Conservation (phyloP, 2,113 vertebrate species). For the Lepidothrix coronata region DNA sequence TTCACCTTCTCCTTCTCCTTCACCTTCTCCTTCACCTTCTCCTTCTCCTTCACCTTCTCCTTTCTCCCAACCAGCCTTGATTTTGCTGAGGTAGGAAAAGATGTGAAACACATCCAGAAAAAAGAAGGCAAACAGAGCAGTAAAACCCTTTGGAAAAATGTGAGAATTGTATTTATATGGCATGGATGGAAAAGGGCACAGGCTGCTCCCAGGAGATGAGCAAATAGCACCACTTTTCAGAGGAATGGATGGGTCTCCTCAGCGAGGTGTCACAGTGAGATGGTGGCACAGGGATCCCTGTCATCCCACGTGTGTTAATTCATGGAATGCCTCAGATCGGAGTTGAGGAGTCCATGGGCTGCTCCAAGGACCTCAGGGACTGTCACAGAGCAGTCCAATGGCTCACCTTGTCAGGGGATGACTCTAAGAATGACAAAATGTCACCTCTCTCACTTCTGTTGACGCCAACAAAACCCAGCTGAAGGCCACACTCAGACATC, state of each 20-base stretch:
- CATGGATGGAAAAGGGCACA: neutral
- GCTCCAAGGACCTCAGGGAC: neutral
- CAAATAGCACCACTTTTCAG: neutral
- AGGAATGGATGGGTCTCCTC: fast-evolving
- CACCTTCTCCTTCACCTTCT: no score
- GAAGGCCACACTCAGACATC: neutral
- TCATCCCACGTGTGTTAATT: fast-evolving
- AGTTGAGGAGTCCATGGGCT: neutral
- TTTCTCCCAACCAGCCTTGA: neutral
- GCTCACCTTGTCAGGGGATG: neutral
- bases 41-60: no score
- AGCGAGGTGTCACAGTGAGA: neutral
- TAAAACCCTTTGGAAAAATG: neutral
- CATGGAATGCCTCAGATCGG: neutral
- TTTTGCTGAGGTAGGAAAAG: neutral
- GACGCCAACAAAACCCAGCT: neutral
- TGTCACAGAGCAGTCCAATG: neutral
- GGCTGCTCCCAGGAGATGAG: neutral
- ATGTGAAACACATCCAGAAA: neutral
- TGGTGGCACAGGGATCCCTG: neutral
- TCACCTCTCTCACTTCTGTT: neutral
- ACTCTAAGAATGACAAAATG: neutral
- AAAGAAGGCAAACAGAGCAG: neutral
- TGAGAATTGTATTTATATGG: neutral
- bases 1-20: no score